Evolutionary conservation across 2,113 vertebrate species (phyloP), one percentile per base, ranked within the genome.

Genomic region (Meleagris gallopavo): DNA sequence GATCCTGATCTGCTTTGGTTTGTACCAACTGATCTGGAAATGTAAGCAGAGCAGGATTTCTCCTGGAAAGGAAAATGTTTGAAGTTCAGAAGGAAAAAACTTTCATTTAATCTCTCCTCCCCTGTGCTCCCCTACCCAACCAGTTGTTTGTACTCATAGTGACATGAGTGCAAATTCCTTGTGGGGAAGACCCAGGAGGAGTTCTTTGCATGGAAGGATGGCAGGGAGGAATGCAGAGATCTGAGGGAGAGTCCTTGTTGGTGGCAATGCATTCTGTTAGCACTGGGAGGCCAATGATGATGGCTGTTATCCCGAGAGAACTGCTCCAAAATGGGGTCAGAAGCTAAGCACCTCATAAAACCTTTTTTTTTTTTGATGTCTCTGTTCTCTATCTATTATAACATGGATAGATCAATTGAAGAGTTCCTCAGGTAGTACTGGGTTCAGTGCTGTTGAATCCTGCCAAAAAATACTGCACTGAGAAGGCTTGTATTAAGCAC

Each of bases 321-420:
- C 9, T 2, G 2, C 13, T 27, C 48, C 64, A 66, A 52, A 86
- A 19, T 18, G 62, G 13, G 12, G 21, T 14, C 1, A 0, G 30
- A 43, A 54, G 0, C 16, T 54, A n/a, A 54, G 45, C 9, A 13
- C 8, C 2, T 30, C 32, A 17, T 6, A 27, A 69, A 73, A 41
- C 2, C 10, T 3, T 32, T 0, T 13, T 48, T 46, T 34, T 38
- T 40, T 30, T 15, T 66, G 19, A 27, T 55, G 14, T 20, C 24
- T 74, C 6, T 4, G 3, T 62, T 54, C 18, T 41, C 7, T 18
- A 18, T 2, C 3, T 46, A 1, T 48, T 46, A 1, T 58, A 27
- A 62, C 60, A 38, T 20, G 7, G 10, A 24, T 3, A 29, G 27
- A 6, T 77, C 32, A 22, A 0, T 4, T 36, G 45, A 86, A 54